These are phyloP conservation scores for Spermophilus dauricus DNA, from an alignment of 2,113 vertebrate species.

Conservation along the genomic window DNA sequence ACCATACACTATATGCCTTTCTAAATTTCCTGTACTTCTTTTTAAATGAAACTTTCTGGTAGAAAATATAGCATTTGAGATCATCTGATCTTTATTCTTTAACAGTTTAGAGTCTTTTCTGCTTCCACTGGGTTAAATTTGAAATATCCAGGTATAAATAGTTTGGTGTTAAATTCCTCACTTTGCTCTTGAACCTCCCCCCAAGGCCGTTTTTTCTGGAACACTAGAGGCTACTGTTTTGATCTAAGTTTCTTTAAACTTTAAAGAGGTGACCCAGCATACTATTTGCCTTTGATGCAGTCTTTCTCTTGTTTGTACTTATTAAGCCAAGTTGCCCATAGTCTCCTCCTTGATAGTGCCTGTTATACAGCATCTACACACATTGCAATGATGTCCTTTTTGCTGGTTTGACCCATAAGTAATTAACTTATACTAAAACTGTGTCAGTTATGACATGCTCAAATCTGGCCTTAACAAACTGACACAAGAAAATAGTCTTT, in stretches of 20 bases:
- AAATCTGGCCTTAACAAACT: not conserved
- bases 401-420: not conserved
- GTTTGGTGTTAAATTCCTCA: constrained; percentile 16
- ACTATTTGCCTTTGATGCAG: not conserved
- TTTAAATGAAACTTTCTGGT: constrained; percentile 43
- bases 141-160: constrained; percentile 12
- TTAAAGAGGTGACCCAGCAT: not conserved
- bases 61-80: constrained; percentile 53
- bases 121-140: not conserved
- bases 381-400: not conserved
- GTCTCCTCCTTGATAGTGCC: not conserved
- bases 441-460: not conserved
- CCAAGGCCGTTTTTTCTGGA: not conserved
- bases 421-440: not conserved
- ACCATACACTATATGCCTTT: constrained; percentile 42
- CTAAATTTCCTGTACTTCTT: constrained; percentile 68
- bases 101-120: constrained; percentile 12
- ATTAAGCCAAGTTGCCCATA: not conserved
- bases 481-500: constrained; percentile 3
- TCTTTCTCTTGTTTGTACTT: not conserved
- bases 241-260: constrained; percentile 18
- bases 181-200: not conserved
- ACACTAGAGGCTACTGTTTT: not conserved
- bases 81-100: not conserved
- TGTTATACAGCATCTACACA: not conserved